Evolutionary conservation across 1,140 invertebrate species (phyloP).

Genomic region (Luehdorfia chinensis): DNA sequence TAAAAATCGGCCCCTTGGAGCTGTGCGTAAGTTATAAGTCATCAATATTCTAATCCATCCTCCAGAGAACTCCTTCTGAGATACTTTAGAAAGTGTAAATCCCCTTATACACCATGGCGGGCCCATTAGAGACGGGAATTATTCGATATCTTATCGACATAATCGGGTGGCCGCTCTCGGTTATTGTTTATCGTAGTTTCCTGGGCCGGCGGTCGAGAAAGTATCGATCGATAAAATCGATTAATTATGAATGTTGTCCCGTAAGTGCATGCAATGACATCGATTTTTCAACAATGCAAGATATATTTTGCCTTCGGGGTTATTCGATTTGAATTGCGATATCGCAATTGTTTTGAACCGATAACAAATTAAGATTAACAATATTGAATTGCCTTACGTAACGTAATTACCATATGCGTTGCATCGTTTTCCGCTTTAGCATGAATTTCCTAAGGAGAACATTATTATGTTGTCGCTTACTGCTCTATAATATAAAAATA

Average conservation of each 20-base stretch:
- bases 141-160: constrained; percentile 68
- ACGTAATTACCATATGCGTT: too few species aligned
- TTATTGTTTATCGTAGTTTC: constrained; percentile 70
- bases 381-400: background rate
- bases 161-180: constrained; percentile 52
- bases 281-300: constrained; percentile 38
- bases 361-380: constrained; percentile 8
- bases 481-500: too few species aligned
- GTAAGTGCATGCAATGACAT: constrained; percentile 53
- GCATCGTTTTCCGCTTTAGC: too few species aligned
- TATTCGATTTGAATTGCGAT: constrained; percentile 5
- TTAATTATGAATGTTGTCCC: constrained; percentile 64
- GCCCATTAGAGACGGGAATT: constrained; percentile 63
- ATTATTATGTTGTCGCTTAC: too few species aligned
- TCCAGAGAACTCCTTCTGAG: constrained; percentile 44
- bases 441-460: too few species aligned
- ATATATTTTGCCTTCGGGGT: constrained; percentile 21
- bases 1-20: too few species aligned
- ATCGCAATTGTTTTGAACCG: constrained; percentile 17
- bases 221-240: constrained; percentile 62
- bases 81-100: constrained; percentile 74
- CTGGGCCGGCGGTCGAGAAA: constrained; percentile 47
- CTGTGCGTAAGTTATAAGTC: constrained; percentile 36
- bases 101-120: constrained; percentile 54
- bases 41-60: constrained; percentile 67